phyloP scores from a whole-genome alignment of 2,888 invertebrate species.

The Agrypnus murinus region DNA sequence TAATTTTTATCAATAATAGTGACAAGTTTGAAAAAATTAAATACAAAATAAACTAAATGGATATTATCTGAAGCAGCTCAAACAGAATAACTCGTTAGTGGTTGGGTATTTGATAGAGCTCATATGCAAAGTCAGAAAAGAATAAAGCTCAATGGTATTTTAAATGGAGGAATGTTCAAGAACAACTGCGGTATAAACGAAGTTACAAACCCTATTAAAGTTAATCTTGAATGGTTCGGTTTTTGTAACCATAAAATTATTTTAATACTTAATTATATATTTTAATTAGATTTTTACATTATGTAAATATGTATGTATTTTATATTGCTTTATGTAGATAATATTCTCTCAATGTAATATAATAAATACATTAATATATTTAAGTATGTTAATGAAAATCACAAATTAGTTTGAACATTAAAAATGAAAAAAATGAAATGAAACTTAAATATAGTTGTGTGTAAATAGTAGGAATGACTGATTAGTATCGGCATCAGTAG shows the following conservation, averaged over 20 bases:
- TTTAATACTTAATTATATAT: slow-evolving; percentile 20
- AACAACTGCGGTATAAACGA: slow-evolving; percentile 52
- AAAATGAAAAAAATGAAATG: no score
- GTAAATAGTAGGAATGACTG: no score
- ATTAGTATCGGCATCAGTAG: no score
- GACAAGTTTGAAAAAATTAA: neutral
- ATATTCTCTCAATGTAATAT: slow-evolving; percentile 7
- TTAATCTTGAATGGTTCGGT: slow-evolving; percentile 34
- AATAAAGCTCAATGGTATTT: slow-evolving; percentile 66
- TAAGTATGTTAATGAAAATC: no score
- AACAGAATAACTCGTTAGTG: slow-evolving; percentile 53
- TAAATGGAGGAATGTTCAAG: slow-evolving; percentile 64
- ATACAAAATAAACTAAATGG: neutral
- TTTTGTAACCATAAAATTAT: slow-evolving; percentile 12
- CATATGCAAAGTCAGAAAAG: slow-evolving; percentile 57
- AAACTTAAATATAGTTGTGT: no score
- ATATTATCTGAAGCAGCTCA: neutral
- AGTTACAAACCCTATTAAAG: slow-evolving; percentile 43
- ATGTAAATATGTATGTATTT: slow-evolving; percentile 11
- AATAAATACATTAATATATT: no score
- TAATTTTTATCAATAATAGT: neutral
- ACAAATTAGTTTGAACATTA: no score
- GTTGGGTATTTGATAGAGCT: slow-evolving; percentile 64
- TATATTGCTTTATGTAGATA: slow-evolving; percentile 5
- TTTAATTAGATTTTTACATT: neutral